These are phyloP conservation scores for Ametastegia equiseti DNA, from an alignment of 2,888 invertebrate species.

Conservation along the genomic window DNA sequence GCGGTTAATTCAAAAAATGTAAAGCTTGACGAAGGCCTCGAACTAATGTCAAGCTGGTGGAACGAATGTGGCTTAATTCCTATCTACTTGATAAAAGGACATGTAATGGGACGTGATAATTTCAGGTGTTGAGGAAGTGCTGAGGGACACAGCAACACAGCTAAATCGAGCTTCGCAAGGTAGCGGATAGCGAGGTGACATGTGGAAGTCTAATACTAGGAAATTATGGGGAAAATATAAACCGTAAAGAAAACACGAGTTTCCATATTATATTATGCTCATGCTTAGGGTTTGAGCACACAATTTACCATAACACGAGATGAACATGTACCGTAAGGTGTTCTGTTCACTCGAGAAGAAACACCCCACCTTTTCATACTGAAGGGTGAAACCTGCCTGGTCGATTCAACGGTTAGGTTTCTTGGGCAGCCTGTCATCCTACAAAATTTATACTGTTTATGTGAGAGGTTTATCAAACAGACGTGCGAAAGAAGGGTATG, in stretches of 20 bases:
- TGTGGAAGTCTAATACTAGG: background rate
- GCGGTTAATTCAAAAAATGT: background rate
- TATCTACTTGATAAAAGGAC: background rate
- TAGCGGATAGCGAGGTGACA: slow-evolving; percentile 1
- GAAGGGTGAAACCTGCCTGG: background rate
- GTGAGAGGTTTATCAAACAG: background rate
- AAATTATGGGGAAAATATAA: background rate
- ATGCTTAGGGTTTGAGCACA: background rate
- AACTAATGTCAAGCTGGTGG: background rate
- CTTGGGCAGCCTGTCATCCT: background rate
- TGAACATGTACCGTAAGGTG: slow-evolving; percentile 12
- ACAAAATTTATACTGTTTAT: background rate
- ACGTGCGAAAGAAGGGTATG: background rate
- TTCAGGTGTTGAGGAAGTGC: slow-evolving; percentile 5
- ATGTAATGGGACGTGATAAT: background rate
- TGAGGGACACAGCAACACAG: background rate
- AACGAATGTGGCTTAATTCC: background rate
- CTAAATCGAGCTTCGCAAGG: slow-evolving; percentile 20
- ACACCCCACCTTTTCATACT: slow-evolving; percentile 6
- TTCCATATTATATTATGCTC: slow-evolving; percentile 7
- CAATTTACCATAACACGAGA: slow-evolving; percentile 33
- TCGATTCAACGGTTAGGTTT: background rate
- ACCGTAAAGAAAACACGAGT: background rate
- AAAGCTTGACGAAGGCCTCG: background rate
- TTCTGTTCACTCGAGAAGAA: slow-evolving; percentile 20